phyloP scores from a whole-genome alignment of 2,113 vertebrate genomes.

The Etia nguti region DNA sequence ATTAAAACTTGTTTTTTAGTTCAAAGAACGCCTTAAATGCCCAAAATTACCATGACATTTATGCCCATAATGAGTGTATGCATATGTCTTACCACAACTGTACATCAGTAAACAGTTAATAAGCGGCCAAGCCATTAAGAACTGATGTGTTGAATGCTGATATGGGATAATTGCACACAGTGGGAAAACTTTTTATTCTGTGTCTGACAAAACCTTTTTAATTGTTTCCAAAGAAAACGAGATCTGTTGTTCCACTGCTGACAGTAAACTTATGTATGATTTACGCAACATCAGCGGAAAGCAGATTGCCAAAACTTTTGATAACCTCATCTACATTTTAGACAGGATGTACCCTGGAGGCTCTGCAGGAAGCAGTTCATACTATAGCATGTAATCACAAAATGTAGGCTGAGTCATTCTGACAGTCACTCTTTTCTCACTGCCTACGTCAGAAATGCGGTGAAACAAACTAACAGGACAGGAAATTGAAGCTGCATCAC shows the following conservation, averaged over 20 bases:
- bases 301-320: not conserved
- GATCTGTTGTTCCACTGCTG: not conserved
- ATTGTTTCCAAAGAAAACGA: not conserved
- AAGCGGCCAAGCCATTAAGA: not conserved
- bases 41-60: not conserved
- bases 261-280: not conserved
- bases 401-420: not conserved
- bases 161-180: not conserved
- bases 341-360: not conserved
- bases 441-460: not conserved
- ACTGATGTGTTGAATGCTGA: not conserved
- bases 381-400: not conserved
- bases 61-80: not conserved
- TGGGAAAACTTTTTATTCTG: not conserved
- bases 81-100: not conserved
- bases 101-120: not conserved
- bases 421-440: not conserved
- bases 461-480: not conserved
- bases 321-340: slow-evolving; percentile 13
- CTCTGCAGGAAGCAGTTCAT: not conserved
- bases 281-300: not conserved
- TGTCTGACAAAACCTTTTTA: not conserved
- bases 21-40: not conserved
- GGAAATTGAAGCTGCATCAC: not conserved
- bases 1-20: not conserved